Percentiles rank a stretch among this genome's conserved stretches.
phyloP scores from a whole-genome alignment of 2,888 invertebrate genomes.

The Xestia xanthographa region DNA sequence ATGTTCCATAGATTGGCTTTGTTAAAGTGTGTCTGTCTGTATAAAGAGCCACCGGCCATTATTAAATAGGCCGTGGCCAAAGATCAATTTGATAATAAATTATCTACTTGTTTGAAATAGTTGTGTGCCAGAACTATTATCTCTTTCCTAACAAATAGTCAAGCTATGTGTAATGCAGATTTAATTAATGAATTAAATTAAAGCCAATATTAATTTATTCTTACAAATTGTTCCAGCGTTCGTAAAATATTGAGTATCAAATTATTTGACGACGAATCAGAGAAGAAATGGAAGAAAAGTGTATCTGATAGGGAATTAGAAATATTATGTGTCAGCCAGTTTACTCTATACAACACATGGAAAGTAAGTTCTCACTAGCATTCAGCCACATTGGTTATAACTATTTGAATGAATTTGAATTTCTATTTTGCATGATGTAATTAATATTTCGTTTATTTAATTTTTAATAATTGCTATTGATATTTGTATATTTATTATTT shows the following conservation, averaged over 20 bases:
- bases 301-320: constrained; percentile 93
- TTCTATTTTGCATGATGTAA: too few species aligned
- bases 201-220: background rate
- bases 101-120: background rate
- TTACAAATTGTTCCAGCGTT: constrained; percentile 88
- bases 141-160: background rate
- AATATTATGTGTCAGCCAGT: constrained; percentile 95
- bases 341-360: constrained; percentile 94
- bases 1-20: background rate
- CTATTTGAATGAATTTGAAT: too few species aligned
- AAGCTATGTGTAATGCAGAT: too few species aligned
- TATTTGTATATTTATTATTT: too few species aligned
- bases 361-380: constrained; percentile 86
- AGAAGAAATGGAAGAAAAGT: constrained; percentile 95
- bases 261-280: constrained; percentile 94
- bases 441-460: too few species aligned
- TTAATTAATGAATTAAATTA: too few species aligned
- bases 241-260: constrained; percentile 95
- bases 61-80: background rate
- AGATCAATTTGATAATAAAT: background rate
- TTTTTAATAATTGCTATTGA: too few species aligned
- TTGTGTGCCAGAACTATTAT: background rate
- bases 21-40: background rate
- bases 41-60: too few species aligned
- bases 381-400: background rate